Base-by-base conservation (phyloP, 2,888 invertebrate genomes). In the Acleris literana region DNA sequence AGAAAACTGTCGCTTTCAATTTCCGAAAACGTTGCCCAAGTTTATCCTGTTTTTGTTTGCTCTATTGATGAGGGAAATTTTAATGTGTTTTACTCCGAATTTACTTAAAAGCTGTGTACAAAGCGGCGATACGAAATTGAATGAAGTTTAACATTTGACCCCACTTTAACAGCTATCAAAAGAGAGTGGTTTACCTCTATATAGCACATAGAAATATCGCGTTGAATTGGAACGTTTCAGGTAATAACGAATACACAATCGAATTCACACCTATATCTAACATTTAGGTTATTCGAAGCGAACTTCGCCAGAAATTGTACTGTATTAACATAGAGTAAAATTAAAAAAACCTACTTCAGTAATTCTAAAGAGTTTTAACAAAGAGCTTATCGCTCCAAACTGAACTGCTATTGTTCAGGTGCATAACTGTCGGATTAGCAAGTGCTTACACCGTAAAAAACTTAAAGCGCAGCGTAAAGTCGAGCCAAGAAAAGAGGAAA, bases 361-460 rank as follows among this genome's bases (percentile, higher is more conserved):
- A 39, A 4, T 33, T 56, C 20, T 9, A 51, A 46, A 20, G n/a
- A 63, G 25, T 52, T 56, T 57, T 62, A 66, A 66, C 72, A 76
- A 76, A 74, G 73, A 75, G 74, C 78, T 74, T 78, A 77, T 80
- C 51, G 66, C 56, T 61, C 46, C 18, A 77, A 79, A 76, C 76
- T 72, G 75, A 77, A 82, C 76, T 74, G 78, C 81, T 82, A 76
- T 79, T 72, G 80, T 75, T 75, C 73, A 72, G 76, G 75, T 80
- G 78, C 79, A 82, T 81, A 82, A 80, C 83, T 78, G 71, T 76
- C 75, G 71, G 73, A 74, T 78, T 72, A 75, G 73, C 75, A 75
- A 81, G 77, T 75, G 80, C 79, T 81, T 74, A 77, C 81, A 75
- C 79, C 77, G 76, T 87, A 85, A 86, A 66, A 87, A 88, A 86